Base-by-base conservation (phyloP, 2,888 invertebrate genomes). In the Spisula solida region DNA sequence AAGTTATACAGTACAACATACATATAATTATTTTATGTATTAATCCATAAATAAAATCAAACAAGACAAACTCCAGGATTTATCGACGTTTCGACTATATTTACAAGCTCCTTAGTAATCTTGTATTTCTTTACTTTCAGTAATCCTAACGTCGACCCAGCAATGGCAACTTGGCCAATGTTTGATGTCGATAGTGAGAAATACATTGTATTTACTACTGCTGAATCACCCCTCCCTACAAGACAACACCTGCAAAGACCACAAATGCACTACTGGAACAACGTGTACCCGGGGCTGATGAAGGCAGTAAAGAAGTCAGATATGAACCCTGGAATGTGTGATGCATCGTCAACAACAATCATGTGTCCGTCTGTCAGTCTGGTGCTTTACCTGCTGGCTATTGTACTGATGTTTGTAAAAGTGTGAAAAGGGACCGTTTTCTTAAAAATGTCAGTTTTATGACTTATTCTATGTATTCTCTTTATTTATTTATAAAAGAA, bases 221-320 rank as follows among this genome's bases (percentile, higher is more conserved):
- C 47, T 29, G 29, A 56, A 18, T 18, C 55, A 0, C 25, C 41
- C 10, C 51, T 60, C 1, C 85, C 41, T 55, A 79, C 56, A 8
- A 60, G 85, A 10, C 31, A n/a, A 0, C 41, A 51, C 41, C 78
- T 85, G 20, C 51, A 55, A 20, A 25, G 51, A 18, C 20, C 55
- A 56, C 79, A 79, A n/a, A 41, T 79, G 6, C 78, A 29, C 16
- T 85, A 79, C 29, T 85, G 85, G 85, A 56, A n/a, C 20, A 47
- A 80, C 0, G 80, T 85, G 0, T 56, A 20, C 29, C 85, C 85
- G 10, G 1, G 12, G 16, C 25, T 75, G 5, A 8, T 31, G 2
- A 14, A 12, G 18, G 75, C 75, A 2, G 31, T 16, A 0, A 5
- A 66, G 60, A 25, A 66, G 25, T 12, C 25, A 25, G 60, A 75